Percentiles rank a stretch among this genome's conserved stretches.
Conservation (phyloP, 37 sponge, comb jelly and placozoan genomes). For the Chondrosia reniformis region DNA sequence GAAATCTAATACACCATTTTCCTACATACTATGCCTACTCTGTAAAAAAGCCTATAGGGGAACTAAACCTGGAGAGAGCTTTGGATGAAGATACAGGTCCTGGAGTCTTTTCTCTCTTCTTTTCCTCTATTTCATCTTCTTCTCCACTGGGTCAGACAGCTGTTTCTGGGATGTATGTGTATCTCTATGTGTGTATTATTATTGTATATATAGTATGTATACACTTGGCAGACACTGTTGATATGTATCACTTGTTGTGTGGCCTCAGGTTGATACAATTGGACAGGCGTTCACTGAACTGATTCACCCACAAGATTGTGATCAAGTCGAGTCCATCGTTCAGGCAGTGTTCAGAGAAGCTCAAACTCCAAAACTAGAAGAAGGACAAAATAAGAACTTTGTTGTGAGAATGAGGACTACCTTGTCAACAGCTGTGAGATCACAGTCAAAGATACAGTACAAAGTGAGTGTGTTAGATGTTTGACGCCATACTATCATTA, state of each 20-base stretch:
- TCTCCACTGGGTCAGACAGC: too few species aligned
- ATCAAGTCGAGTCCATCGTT: not conserved
- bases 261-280: constrained; percentile 11
- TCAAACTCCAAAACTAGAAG: not conserved
- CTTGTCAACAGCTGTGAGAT: constrained; percentile 9
- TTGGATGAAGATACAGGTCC: too few species aligned
- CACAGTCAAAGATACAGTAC: constrained; percentile 17
- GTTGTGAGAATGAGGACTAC: constrained; percentile 14
- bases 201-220: not conserved
- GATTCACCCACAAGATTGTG: not conserved
- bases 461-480: constrained; percentile 4
- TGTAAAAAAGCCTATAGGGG: too few species aligned
- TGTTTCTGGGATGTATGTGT: too few species aligned
- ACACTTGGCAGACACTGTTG: not conserved
- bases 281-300: constrained; percentile 7
- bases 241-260: not conserved
- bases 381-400: not conserved
- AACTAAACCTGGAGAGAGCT: too few species aligned
- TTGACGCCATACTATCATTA: too few species aligned
- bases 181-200: too few species aligned
- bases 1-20: too few species aligned
- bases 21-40: too few species aligned
- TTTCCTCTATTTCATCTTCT: too few species aligned
- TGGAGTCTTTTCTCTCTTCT: too few species aligned
- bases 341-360: constrained; percentile 1